Evolutionary conservation across 2,888 invertebrate species (phyloP), one percentile per base, ranked within the genome.

Genomic region (Geotrupes spiniger): DNA sequence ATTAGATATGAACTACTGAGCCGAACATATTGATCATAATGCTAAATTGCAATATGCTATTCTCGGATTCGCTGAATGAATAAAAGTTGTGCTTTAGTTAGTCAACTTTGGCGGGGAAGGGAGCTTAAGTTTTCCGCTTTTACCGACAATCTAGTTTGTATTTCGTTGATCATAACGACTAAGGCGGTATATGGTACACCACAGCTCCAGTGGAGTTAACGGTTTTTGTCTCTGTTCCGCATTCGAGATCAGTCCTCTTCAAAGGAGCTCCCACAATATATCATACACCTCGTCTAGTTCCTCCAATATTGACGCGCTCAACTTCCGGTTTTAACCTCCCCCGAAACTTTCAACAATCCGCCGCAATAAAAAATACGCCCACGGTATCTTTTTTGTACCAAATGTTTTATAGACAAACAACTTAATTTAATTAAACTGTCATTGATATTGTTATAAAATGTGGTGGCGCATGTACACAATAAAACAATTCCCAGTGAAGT

Each of bases 231-330:
- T 27, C 47, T 14, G 14, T 21, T 21, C 26, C 44, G 40, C 44
- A 33, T 49, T 49, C 44, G 44, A 43, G 43, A 49, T 49, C 43
- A 37, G 39, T 29, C 43, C 38, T 44, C 36, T 44, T 38, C 43
- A 49, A 49, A 49, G 49, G 29, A 38, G 36, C 43, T 43, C 29
- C 26, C 39, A 39, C 25, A 36, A 29, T 28, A 43, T 38, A 43
- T 39, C 42, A 27, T 40, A 41, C 28, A 21, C 33, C 39, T 40
- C 42, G 36, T 47, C 42, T 47, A 29, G 42, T 42, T 41, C 12
- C 39, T 46, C 11, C 39, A 46, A 46, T 46, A 46, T 39, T 33
- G 41, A 41, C 39, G 38, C 17, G 41, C 36, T 14, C 11, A 15
- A 15, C 9, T 12, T 33, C 33, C 14, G 10, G 33, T 12, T 14